Evolutionary conservation across 1,140 invertebrate genomes (phyloP), one percentile per base, ranked within the genome.

Genomic region (Scylla paramamosain): DNA sequence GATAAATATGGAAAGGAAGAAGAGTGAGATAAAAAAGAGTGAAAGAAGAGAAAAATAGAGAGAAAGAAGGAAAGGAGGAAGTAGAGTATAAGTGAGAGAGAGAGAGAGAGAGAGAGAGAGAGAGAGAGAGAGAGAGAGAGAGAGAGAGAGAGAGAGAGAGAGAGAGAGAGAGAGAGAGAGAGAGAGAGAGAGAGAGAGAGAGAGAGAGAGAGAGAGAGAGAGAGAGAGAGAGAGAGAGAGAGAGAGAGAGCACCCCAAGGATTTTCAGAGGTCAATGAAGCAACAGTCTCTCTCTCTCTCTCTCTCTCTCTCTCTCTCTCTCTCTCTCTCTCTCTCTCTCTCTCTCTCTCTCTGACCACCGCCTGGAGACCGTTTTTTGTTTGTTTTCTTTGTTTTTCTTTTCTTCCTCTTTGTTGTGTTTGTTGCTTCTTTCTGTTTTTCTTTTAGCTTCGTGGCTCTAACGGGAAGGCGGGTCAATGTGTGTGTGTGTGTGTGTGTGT

Each of bases 231-330:
- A 77, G 67, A 77, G 25, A 77, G 67, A 77, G 67, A n/a, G 67
- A n/a, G 1, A 77, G 25, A n/a, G 10, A 77, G 25, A n/a, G 0
- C 12, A 1, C 25, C 67, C 1, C n/a, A n/a, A 20, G 67, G 67
- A 77, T 3, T 77, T 20, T 20, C 6, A 77, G 67, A n/a, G 67
- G 67, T 77, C n/a, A n/a, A 77, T 77, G 2, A n/a, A n/a, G 20
- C 59, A 67, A 67, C 59, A 77, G 67, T 77, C 67, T 77, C 67
- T 77, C 67, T 77, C 67, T 77, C 67, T 77, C 67, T 77, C 67
- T 77, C 67, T 77, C 59, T 67, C 59, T 67, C 59, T 67, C 59
- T 67, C 59, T 67, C 59, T 67, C 59, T 67, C 59, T 67, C 59
- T 67, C 59, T 67, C 59, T 67, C 59, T 67, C 59, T 67, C 59